Percentiles rank a stretch among this genome's conserved stretches.
Conservation (phyloP, 35 echinoderm and acorn worm species). For the Ophioderma brevispina region DNA sequence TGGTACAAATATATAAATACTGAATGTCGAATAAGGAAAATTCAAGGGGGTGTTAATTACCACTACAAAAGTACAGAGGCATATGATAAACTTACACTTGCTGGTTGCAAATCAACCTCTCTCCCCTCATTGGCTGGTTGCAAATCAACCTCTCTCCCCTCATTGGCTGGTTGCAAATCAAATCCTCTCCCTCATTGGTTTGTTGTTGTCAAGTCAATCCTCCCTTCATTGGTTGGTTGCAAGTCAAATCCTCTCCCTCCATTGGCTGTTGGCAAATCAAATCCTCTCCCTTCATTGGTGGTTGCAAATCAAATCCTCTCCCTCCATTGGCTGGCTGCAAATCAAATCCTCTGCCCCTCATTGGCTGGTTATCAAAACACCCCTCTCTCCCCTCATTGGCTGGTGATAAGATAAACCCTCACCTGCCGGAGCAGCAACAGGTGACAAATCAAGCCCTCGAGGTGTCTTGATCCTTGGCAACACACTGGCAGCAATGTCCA, state of each 20-base stretch:
- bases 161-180: conserved; percentile 18
- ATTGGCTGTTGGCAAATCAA: neutral
- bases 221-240: conserved; percentile 45
- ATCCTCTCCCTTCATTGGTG: conserved; percentile 35
- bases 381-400: conserved; percentile 39
- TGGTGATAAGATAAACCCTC: conserved; percentile 36
- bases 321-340: conserved; percentile 16
- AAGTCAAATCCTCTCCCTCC: conserved; percentile 33
- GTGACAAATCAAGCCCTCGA: conserved; percentile 30
- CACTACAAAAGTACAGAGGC: no score
- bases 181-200: conserved; percentile 28
- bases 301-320: conserved; percentile 81
- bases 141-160: conserved; percentile 65
- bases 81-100: no score
- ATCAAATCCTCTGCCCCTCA: conserved; percentile 18
- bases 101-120: conserved; percentile 71
- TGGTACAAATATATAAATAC: no score
- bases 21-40: no score
- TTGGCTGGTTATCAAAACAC: conserved; percentile 20
- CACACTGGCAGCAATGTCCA: neutral
- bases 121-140: conserved; percentile 67
- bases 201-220: conserved; percentile 16
- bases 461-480: neutral
- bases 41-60: no score
- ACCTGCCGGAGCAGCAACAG: conserved; percentile 43